Evolutionary conservation across 92 coral and sea anemone genomes (phyloP).

Genomic region (Phymanthus crucifer): DNA sequence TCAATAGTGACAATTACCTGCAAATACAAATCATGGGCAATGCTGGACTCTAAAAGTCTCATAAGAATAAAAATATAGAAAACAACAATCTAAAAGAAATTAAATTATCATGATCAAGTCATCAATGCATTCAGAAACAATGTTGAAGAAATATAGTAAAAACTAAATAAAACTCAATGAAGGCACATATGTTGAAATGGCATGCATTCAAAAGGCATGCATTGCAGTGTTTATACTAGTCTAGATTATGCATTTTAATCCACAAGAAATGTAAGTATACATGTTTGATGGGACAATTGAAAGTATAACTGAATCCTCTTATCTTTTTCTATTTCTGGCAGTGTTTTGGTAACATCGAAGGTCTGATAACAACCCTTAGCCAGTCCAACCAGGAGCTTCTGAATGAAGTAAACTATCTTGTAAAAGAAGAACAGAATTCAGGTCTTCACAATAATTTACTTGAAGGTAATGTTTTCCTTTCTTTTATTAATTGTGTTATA

Average conservation of each 20-base stretch:
- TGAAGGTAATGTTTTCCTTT: constrained; percentile 41
- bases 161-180: no score
- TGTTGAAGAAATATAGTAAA: no score
- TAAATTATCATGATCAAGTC: no score
- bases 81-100: no score
- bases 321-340: constrained; percentile 10
- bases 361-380: constrained; percentile 46
- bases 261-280: neutral
- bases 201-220: neutral
- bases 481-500: neutral
- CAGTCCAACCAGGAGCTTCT: constrained; percentile 62
- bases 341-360: constrained; percentile 32
- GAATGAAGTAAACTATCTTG: constrained; percentile 39
- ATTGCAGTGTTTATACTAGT: neutral
- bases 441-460: constrained; percentile 36
- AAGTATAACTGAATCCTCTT: neutral
- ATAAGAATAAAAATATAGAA: no score
- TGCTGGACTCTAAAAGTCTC: no score
- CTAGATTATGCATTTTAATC: neutral
- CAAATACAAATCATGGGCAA: neutral
- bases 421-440: constrained; percentile 15
- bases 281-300: neutral
- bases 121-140: no score
- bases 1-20: neutral
- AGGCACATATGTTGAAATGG: neutral